Conservation (phyloP, 2,113 vertebrate species). For the Scartelaos histophorus region DNA sequence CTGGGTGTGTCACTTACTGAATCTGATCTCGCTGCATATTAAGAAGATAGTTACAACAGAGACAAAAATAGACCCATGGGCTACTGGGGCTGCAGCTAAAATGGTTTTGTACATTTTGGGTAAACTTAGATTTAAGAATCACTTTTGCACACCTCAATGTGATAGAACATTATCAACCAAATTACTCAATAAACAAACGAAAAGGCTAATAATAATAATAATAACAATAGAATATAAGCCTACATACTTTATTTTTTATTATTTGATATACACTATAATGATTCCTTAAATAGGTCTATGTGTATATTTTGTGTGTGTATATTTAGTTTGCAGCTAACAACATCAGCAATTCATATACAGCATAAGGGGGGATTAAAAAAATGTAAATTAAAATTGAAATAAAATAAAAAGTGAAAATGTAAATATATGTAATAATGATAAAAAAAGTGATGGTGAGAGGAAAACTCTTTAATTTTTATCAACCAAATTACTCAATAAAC, state of each 20-base stretch:
- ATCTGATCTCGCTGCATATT: constrained; percentile 2
- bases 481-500: too few relatives aligned
- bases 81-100: neutral
- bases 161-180: too few relatives aligned
- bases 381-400: too few relatives aligned
- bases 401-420: neutral
- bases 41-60: neutral
- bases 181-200: too few relatives aligned
- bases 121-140: neutral
- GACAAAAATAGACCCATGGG: neutral
- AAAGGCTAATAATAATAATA: too few relatives aligned
- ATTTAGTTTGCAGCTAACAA: too few relatives aligned
- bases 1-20: constrained; percentile 2
- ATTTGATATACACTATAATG: neutral
- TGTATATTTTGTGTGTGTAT: too few relatives aligned
- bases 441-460: neutral
- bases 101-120: neutral
- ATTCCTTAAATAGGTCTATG: too few relatives aligned
- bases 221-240: too few relatives aligned
- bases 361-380: neutral
- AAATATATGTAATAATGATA: neutral
- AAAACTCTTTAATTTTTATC: neutral
- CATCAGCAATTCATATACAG: neutral
- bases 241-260: neutral
- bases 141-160: too few relatives aligned